A percentile compares a stretch with the other conserved stretches of the same genome.
Conservation (phyloP, 2,113 vertebrate genomes). For the Cynopterus brachyotis region DNA sequence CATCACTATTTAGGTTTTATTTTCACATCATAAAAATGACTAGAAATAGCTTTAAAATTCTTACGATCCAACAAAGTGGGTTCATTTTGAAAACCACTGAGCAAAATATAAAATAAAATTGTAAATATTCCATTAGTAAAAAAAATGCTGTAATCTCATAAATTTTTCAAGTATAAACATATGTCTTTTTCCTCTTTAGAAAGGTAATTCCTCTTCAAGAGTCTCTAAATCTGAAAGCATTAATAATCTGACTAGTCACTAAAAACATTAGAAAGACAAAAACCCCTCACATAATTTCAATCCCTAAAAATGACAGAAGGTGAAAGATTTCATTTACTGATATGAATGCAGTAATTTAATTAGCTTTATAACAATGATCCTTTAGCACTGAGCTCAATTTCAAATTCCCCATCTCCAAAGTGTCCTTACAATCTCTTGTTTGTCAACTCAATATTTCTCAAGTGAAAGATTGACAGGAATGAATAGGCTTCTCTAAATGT, state of each 20-base stretch:
- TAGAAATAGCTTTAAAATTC: background rate
- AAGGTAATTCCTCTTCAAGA: background rate
- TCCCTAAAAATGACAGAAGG: background rate
- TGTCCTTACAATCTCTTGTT: background rate
- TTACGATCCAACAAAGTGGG: background rate
- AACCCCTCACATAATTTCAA: background rate
- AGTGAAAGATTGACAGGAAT: background rate
- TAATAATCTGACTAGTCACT: background rate
- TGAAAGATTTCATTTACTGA: conserved; percentile 17
- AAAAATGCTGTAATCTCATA: background rate
- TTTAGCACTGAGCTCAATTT: background rate
- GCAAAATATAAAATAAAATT: background rate
- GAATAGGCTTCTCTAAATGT: background rate
- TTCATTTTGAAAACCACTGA: background rate
- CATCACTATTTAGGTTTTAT: background rate
- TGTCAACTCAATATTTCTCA: background rate
- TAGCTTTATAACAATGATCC: background rate
- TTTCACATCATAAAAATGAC: background rate
- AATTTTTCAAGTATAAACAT: background rate
- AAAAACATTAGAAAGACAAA: background rate
- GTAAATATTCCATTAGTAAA: background rate
- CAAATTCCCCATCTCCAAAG: background rate
- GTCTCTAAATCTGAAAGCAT: background rate
- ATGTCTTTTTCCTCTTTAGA: background rate
- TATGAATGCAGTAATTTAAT: conserved; percentile 26